Evolutionary conservation across 2,113 vertebrate genomes (phyloP), one percentile per base, ranked within the genome.

Genomic region (Petromus typicus): DNA sequence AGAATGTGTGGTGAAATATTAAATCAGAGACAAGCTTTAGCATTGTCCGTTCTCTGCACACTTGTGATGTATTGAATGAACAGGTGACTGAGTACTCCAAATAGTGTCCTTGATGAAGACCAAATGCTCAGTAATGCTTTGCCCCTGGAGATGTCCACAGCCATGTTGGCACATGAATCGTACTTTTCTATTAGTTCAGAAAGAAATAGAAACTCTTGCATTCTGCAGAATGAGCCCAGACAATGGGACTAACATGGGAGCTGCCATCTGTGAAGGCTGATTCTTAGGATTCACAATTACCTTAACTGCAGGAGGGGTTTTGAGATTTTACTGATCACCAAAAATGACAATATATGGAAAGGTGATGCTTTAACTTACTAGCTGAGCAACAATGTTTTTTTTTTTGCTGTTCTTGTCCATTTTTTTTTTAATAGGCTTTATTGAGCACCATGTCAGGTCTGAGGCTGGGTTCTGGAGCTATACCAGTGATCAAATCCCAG

Each of bases 21-120:
- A 95, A 56, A 16, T 67, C 32, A 78, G 18, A 64, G 63, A 66
- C 66, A 78, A 94, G 5, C n/a, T 92, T 85, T 63, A 51, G 59
- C 45, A 43, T 86, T 16, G 10, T 37, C 48, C 54, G 54, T 73
- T 51, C 32, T 82, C 18, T 20, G 9, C 12, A 73, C 85, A 54
- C n/a, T 66, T 64, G 20, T 45, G 27, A 18, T 63, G 4, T 3
- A 40, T 57, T 85, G 22, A 37, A 81, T 75, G 25, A 43, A 69
- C 20, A 32, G 56, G 32, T 69, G 54, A 23, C 7, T 23, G 9
- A 3, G 1, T 88, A 22, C 17, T 25, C 66, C 45, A 57, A 40
- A 37, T 17, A 10, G 23, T 25, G 11, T 78, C 18, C 45, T 75
- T 34, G 75, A 61, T 34, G 40, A 64, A 76, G 12, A 80, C 25